A percentile compares a stretch with the other conserved stretches of the same genome.
phyloP scores from a whole-genome alignment of 2,113 vertebrate species.

The Lophochroa leadbeateri region DNA sequence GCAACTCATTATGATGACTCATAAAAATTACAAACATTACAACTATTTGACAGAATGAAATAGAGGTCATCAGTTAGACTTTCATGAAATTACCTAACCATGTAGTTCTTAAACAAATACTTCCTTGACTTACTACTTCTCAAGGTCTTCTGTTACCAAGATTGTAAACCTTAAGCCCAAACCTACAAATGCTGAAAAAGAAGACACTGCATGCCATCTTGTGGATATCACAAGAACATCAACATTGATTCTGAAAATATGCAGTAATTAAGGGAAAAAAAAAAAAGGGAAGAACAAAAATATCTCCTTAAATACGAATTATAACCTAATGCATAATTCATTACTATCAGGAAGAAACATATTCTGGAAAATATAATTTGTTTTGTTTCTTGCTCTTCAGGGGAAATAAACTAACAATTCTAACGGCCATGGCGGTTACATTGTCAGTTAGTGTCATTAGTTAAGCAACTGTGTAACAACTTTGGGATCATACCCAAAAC shows the following conservation, averaged over 20 bases:
- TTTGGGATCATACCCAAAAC: neutral
- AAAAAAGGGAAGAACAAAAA: neutral
- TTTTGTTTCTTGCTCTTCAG: neutral
- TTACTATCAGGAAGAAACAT: neutral
- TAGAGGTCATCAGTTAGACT: neutral
- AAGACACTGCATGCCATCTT: neutral
- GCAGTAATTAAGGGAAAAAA: fast-evolving
- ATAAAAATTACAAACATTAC: neutral
- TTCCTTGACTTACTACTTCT: neutral
- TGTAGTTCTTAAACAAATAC: neutral
- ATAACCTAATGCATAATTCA: neutral
- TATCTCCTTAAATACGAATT: neutral
- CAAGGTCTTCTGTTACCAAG: neutral
- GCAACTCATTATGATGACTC: too few relatives aligned
- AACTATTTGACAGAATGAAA: neutral
- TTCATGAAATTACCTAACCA: neutral
- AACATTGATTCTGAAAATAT: neutral
- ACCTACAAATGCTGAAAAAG: neutral
- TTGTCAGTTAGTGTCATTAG: neutral
- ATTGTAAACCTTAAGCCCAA: neutral
- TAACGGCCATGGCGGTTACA: neutral
- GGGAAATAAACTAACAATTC: neutral
- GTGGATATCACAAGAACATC: neutral
- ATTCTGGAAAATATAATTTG: neutral
- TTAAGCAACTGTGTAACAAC: neutral